Base-by-base conservation (phyloP, 2,888 invertebrate species). In the Steromphala cineraria region DNA sequence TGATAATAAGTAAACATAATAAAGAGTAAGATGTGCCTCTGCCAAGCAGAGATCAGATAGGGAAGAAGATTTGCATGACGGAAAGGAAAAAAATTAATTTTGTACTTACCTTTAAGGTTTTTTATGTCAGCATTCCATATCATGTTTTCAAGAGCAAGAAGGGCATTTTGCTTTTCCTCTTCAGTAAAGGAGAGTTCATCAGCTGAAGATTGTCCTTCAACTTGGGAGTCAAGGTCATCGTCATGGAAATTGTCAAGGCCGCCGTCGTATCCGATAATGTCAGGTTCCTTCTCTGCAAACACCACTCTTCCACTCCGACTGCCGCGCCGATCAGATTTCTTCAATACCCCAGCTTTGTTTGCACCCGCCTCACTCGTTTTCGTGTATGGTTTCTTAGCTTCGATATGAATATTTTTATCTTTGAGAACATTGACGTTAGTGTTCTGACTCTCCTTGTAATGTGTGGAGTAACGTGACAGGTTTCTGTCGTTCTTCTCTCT, bases 141-240 rank as follows among this genome's bases (percentile, higher is more conserved):
- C 0, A 91, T 91, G 78, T 91, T 91, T 67, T 91, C 89, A 19
- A 91, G 82, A 3, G 90, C 86, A 53, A 89, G 85, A 28, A 91
- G 79, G 13, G 90, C 90, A 86, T 90, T 90, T 36, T 90, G 88
- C 71, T 89, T 90, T 62, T 91, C 91, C 78, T 89, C 89, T 40
- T 90, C 89, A 3, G 90, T 89, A 52, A 91, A 86, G 3, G 87
- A 83, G 8, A 89, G 78, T 21, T 77, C 82, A 19, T 88, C 87
- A 53, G 87, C 87, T 5, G 78, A 82, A 0, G 76, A 76, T 2
- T 81, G 78, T 75, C 76, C 75, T 21, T 82, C 80, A 15, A 76
- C 46, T 19, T 80, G 82, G 55, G 81, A 82, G 24, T 87, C 87
- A 8, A 86, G 84, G 31, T 85, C 81, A 67, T 89, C 88, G 28